These are phyloP conservation scores for Xenopus petersii DNA, from an alignment of 2,797 vertebrate species.

Conservation along the genomic window DNA sequence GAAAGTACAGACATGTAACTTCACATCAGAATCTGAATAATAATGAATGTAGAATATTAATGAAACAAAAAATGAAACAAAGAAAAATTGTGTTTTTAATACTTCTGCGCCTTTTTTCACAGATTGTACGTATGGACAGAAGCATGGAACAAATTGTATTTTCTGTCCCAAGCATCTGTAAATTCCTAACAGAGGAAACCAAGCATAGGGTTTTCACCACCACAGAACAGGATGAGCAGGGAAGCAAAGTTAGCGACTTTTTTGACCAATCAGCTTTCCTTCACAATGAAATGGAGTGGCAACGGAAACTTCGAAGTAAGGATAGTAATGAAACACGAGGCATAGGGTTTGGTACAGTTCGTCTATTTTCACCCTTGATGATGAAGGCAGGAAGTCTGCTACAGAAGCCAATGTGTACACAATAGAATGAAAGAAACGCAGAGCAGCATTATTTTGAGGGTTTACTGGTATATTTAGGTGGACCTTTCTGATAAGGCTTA, in stretches of 20 bases:
- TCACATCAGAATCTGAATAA: too few species aligned
- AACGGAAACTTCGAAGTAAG: conserved; percentile 94
- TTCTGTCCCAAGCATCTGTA: conserved; percentile 88
- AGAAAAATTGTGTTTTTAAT: too few species aligned
- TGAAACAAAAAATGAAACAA: too few species aligned
- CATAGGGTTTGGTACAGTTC: too few species aligned
- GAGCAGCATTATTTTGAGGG: too few species aligned
- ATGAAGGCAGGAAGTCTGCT: too few species aligned
- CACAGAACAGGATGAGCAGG: conserved; percentile 95
- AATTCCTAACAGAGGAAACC: conserved; percentile 92
- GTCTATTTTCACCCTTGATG: background rate
- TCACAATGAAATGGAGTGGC: conserved; percentile 98
- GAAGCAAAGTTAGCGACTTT: conserved; percentile 97
- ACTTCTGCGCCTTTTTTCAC: background rate
- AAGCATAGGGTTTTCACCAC: conserved; percentile 88
- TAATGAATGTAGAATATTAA: too few species aligned
- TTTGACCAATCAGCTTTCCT: conserved; percentile 92
- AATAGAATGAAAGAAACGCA: too few species aligned
- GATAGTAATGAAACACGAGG: background rate
- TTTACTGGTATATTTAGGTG: too few species aligned
- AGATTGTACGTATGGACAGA: conserved; percentile 94
- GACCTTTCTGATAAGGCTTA: too few species aligned
- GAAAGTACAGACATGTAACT: too few species aligned
- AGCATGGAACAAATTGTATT: conserved; percentile 98
- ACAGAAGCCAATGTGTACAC: too few species aligned